phyloP scores from a whole-genome alignment of 1,140 invertebrate species.

The Ptiloglossa arizonensis region DNA sequence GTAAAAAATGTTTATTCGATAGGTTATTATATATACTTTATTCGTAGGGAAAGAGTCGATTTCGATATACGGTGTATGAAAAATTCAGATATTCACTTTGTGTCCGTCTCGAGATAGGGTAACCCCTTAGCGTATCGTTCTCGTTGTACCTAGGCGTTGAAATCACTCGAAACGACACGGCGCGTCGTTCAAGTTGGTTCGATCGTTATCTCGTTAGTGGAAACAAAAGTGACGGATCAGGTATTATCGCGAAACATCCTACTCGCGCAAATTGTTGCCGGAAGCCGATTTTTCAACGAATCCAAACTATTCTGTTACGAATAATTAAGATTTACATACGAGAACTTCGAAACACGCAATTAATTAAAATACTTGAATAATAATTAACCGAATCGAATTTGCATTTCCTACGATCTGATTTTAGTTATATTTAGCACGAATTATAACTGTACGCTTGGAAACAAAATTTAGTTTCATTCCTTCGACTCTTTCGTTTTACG shows the following conservation, averaged over 20 bases:
- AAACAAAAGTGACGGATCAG: neutral
- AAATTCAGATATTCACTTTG: no score
- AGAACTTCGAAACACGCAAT: neutral
- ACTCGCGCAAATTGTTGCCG: neutral
- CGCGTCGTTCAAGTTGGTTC: neutral
- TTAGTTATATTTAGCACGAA: neutral
- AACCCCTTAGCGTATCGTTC: neutral
- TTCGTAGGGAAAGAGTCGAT: no score
- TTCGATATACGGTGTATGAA: no score
- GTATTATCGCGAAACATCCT: neutral
- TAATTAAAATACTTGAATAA: neutral
- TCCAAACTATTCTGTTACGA: no score
- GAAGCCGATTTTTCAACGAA: no score
- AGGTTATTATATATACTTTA: no score
- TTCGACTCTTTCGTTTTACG: no score
- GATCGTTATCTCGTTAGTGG: neutral
- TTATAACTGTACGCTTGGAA: neutral
- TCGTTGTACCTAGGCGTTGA: neutral
- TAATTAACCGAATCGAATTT: neutral
- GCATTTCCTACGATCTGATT: neutral
- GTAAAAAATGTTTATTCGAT: no score
- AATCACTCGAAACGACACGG: neutral
- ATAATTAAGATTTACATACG: neutral
- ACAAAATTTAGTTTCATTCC: no score
- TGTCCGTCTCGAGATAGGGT: no score